These are phyloP conservation scores for Corbicula japonica DNA, from an alignment of 2,888 invertebrate species.

Conservation along the genomic window DNA sequence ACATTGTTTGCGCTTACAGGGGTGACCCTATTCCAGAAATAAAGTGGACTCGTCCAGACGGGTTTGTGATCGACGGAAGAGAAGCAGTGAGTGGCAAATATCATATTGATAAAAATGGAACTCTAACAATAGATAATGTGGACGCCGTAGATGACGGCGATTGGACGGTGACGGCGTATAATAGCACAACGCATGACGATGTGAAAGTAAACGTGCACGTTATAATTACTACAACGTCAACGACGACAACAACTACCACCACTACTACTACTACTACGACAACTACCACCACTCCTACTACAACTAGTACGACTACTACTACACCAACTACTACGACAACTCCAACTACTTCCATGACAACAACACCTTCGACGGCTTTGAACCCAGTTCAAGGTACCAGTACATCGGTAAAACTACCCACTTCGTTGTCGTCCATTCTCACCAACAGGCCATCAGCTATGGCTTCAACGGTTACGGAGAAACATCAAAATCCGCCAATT, in stretches of 20 bases:
- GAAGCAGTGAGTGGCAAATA: conserved; percentile 45
- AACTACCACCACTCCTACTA: conserved; percentile 47
- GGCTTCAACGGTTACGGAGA: not conserved
- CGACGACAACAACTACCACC: conserved; percentile 52
- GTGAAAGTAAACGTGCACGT: conserved; percentile 46
- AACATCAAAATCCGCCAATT: not conserved
- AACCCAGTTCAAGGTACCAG: too few relatives aligned
- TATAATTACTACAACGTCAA: conserved; percentile 57
- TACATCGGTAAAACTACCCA: too few relatives aligned
- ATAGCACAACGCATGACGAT: conserved; percentile 53
- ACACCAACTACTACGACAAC: conserved; percentile 34
- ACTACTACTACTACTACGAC: conserved; percentile 47
- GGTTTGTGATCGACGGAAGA: conserved; percentile 44
- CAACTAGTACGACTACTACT: conserved; percentile 27
- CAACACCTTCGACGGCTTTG: conserved; percentile 6
- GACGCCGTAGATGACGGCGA: conserved; percentile 51
- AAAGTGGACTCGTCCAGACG: conserved; percentile 66
- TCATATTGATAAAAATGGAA: conserved; percentile 60
- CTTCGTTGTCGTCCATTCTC: conserved; percentile 1
- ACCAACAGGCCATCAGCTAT: not conserved
- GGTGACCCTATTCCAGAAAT: conserved; percentile 72
- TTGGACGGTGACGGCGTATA: conserved; percentile 61
- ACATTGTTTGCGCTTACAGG: conserved; percentile 61
- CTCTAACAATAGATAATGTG: conserved; percentile 58
- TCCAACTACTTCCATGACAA: conserved; percentile 11